Base-by-base conservation (phyloP, 2,888 invertebrate species). In the Eupithecia tripunctaria region DNA sequence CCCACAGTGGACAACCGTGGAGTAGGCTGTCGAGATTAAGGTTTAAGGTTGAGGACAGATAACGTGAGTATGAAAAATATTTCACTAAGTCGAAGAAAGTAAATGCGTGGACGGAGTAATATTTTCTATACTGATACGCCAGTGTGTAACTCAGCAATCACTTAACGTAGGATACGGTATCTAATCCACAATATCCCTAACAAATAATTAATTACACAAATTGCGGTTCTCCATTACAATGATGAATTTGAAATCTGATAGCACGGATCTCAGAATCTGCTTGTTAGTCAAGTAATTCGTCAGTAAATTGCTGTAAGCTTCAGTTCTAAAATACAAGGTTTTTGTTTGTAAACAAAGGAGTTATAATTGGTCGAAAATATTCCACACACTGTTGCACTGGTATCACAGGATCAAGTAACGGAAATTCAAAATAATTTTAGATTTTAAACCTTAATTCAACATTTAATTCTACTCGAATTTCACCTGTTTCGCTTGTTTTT, bases 181-280 rank as follows among this genome's bases (percentile, higher is more conserved):
- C 62, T n/a, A n/a, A 18, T n/a, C 32, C 32, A 32, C 62, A 62
- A 32, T 32, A 36, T 18, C 62, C 62, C 27, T 36, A 63, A 18
- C 62, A 63, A 63, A 63, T 36, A 63, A 63, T 63, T 63, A 63
- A 63, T 63, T 32, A 32, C 29, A 63, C 32, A 63, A 63, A 63
- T 63, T 36, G 32, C 62, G 67, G 14, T 27, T 29, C 66, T 51
- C 56, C 67, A 56, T 59, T 21, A 67, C 60, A 29, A 29, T 64
- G 56, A 69, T 64, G 62, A 68, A 43, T 41, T 29, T 68, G 62
- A 62, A 62, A 27, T 47, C 62, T 14, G 62, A 63, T 63, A 63
- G 36, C 62, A 32, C 8, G 62, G 36, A 32, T 63, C 62, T n/a
- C 62, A n/a, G 36, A 63, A 60, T 29, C 29, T 65, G 59, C 65